Evolutionary conservation across 2,797 vertebrate genomes (phyloP), one percentile per base, ranked within the genome.

Genomic region (Leptodactylus fallax): DNA sequence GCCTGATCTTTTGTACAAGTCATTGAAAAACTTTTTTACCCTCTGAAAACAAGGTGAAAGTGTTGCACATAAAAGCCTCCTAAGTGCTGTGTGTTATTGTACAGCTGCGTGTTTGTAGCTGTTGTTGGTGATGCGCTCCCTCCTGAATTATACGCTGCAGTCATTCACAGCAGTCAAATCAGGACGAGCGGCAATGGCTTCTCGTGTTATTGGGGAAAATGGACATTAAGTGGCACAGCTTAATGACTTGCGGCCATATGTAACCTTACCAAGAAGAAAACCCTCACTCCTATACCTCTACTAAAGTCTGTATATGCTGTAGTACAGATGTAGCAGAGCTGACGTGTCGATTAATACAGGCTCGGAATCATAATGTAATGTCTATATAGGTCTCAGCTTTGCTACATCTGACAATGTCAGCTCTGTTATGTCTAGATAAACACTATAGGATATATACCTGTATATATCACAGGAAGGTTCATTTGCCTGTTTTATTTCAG

Each of bases 21-120:
- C 36, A 81, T 49, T 19, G 79, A 63, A 81, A 45, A 19, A 21
- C 1, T 76, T 21, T 49, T 61, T 58, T 45, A 0, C n/a, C 8
- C 16, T 74, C 49, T 53, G 6, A 5, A 12, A 51, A 63, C 71
- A 51, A 53, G 72, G 72, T 77, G 55, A 60, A 60, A 21, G n/a
- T 25, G 12, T 9, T 14, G 12, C 58, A 45, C 74, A 79, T 85
- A 72, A 88, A 85, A 85, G 87, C 63, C 51, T 84, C 58, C 58
- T 79, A 58, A 79, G 23, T 53, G 49, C 60, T 8, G 7, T 4
- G 17, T 78, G 58, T 84, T 79, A 67, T 78, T 71, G 65, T 79
- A 17, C 51, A 36, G 63, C 13, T n/a, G 13, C 12, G 78, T 69
- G 76, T 71, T 72, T 61, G 19, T 61, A 61, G 56, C 69, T 74